These are phyloP conservation scores for Drosophila histrio DNA, from an alignment of 2,888 invertebrate genomes.

Conservation along the genomic window DNA sequence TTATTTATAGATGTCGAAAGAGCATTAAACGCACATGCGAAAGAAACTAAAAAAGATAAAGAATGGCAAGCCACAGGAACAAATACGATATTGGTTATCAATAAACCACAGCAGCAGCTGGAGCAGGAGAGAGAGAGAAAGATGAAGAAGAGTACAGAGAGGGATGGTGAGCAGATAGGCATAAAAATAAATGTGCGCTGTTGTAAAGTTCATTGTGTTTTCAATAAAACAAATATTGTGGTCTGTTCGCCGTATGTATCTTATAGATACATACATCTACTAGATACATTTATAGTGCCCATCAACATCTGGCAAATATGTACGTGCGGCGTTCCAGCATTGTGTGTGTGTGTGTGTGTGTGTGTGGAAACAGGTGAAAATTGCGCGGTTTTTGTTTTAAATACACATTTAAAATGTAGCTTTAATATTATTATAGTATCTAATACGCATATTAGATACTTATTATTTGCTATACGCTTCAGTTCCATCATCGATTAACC, in stretches of 20 bases:
- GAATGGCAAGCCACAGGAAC: slow-evolving; percentile 54
- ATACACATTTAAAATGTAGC: neutral
- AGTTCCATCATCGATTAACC: slow-evolving; percentile 42
- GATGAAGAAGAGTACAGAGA: neutral
- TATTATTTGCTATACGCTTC: slow-evolving; percentile 18
- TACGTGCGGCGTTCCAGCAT: slow-evolving; percentile 3
- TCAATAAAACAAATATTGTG: slow-evolving; percentile 19
- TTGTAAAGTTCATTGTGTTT: slow-evolving; percentile 46
- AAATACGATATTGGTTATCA: slow-evolving; percentile 38
- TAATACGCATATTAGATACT: neutral
- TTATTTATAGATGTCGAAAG: slow-evolving; percentile 32
- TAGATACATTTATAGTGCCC: slow-evolving; percentile 5
- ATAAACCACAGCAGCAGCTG: neutral
- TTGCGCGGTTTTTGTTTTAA: neutral
- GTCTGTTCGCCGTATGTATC: slow-evolving; percentile 3
- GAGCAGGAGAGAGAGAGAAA: neutral
- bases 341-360: slow-evolving; percentile 2
- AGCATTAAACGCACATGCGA: slow-evolving; percentile 54
- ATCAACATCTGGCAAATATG: slow-evolving; percentile 27
- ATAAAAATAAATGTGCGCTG: slow-evolving; percentile 32
- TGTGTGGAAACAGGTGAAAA: slow-evolving; percentile 15
- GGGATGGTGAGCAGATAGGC: slow-evolving; percentile 1
- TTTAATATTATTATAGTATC: neutral
- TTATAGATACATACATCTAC: slow-evolving; percentile 5
- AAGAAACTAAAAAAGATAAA: slow-evolving; percentile 56